Base-by-base conservation (phyloP, 2,797 vertebrate species). In the Enteromius viviparus region DNA sequence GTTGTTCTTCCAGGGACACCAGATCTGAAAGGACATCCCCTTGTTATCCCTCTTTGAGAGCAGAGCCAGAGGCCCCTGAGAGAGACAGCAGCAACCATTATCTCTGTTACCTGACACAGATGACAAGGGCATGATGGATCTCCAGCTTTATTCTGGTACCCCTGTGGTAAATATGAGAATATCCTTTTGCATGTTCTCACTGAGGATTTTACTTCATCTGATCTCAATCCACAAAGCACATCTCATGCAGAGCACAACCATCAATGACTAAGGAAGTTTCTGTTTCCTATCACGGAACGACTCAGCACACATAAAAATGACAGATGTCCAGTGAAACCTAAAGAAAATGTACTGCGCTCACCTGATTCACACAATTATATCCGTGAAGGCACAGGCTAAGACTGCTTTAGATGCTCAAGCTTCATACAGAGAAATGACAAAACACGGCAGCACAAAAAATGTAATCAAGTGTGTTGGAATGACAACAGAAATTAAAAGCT, bases 181-280 rank as follows among this genome's bases (percentile, higher is more conserved):
- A 87, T 89, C 88, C 88, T 90, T 93, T 90, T 89, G 89, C 64
- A 89, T 92, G 91, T 93, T 90, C 91, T 92, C 87, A 70, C 80
- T 78, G 86, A 90, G 86, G 79, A 87, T 88, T 40, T 72, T 84
- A 26, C 89, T 92, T 91, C 90, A 92, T 89, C 89, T 91, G 91
- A 87, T 69, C 81, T 82, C 37, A 92, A 93, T 90, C 68, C 72
- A 32, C 49, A 78, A 51, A 58, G 40, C 60, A 76, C 65, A 71
- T 82, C 51, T 81, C 45, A 78, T 75, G 45, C 34, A 14, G 49
- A 15, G 55, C 40, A 83, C 40, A 78, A 26, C 72, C 85, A 85
- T 84, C 45, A 85, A 83, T 87, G 86, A 88, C 79, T 84, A 55
- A 85, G 82, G 34, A 88, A 81, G 70, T 85, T 84, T 85, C 80